These are phyloP conservation scores for Cephalopachus bancanus DNA, from an alignment of 2,797 vertebrate species.

Conservation along the genomic window DNA sequence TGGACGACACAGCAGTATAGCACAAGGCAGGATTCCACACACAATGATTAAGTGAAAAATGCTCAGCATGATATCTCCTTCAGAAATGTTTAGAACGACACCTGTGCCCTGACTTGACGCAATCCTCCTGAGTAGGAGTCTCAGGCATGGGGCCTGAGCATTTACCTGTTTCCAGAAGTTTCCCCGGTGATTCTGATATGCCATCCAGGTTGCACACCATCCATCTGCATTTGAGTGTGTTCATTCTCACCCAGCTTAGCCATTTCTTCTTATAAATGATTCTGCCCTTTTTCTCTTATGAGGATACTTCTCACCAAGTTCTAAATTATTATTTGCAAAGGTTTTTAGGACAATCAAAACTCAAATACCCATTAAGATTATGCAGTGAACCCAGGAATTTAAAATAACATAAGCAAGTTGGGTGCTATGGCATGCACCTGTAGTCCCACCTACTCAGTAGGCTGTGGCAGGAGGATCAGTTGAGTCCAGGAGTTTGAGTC, in stretches of 20 bases:
- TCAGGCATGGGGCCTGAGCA: not conserved
- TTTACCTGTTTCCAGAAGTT: not conserved
- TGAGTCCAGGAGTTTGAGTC: not conserved
- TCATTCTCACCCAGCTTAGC: not conserved
- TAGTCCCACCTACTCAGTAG: not conserved
- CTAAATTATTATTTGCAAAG: not conserved
- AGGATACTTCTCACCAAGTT: not conserved
- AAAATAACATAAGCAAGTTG: not conserved
- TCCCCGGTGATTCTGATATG: rapidly evolving
- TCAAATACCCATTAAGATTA: not conserved
- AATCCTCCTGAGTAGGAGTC: too few relatives aligned
- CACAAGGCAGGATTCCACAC: not conserved
- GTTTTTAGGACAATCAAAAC: not conserved
- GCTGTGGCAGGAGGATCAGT: not conserved
- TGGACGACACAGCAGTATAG: not conserved
- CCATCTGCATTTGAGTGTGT: rapidly evolving
- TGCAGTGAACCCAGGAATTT: not conserved
- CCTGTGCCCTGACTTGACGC: not conserved
- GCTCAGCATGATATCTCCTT: not conserved
- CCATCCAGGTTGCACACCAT: rapidly evolving
- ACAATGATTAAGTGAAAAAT: not conserved
- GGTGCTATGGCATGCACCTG: not conserved
- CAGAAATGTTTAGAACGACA: not conserved
- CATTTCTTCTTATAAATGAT: not conserved
- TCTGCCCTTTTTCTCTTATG: not conserved